Base-by-base conservation (phyloP, 1,140 invertebrate genomes). In the Panagrolaimus sp. region DNA sequence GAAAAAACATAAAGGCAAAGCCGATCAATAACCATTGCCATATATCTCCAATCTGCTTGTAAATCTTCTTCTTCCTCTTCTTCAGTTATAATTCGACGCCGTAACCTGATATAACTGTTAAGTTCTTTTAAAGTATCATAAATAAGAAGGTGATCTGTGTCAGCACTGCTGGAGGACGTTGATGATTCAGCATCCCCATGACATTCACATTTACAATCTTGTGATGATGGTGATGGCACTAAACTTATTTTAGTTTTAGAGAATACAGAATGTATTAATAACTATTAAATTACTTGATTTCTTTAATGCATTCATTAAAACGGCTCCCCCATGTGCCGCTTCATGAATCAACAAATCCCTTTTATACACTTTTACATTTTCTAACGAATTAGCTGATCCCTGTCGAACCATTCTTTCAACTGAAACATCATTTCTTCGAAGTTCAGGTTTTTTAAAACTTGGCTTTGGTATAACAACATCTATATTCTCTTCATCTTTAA, bases 31-130 rank as follows among this genome's bases (percentile, higher is more conserved):
- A 58, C 73, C 73, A 75, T 71, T 38, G 74, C 74, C 69, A 74
- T 71, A 44, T 69, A 76, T 65, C 74, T 65, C 74, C 74, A 76
- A 62, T 76, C 75, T 1, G 70, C 67, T 62, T 76, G 74, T 38
- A 65, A 38, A 0, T 67, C 71, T 45, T 75, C 73, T 38, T 75
- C 73, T 38, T 67, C 63, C 43, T 75, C 73, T 5, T 73, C 67
- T 7, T 75, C 73, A 10, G 62, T 64, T 15, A 71, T 43, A 28
- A 58, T 58, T 4, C 17, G 15, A n/a, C 52, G 15, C 12, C 52
- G 15, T n/a, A 58, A n/a, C 10, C 52, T 21, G 15, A 58, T 21
- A 14, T 58, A 58, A 28, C 28, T 58, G 17, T 58, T 58, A 10
- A 58, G 52, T 43, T 69, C 65, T 21, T 32, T 24, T 43, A 68